phyloP scores from a whole-genome alignment of 2,888 invertebrate genomes.

The Heliconius hortense region DNA sequence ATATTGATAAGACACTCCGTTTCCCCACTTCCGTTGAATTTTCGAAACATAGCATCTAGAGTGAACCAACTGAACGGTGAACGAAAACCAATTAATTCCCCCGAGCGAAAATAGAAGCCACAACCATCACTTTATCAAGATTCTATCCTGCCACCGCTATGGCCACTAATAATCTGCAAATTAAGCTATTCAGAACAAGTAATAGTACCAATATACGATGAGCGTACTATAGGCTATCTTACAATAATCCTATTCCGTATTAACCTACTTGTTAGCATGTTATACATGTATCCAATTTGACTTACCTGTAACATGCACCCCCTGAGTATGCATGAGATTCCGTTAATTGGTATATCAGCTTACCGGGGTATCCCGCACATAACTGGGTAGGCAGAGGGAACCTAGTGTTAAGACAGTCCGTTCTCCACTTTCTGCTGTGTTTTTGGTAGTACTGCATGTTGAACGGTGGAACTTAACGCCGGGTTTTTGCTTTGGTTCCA shows the following conservation, averaged over 20 bases:
- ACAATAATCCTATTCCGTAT: background rate
- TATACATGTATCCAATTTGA: constrained; percentile 6
- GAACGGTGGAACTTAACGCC: too few relatives aligned
- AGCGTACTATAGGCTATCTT: background rate
- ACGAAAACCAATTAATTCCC: background rate
- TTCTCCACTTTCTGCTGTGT: too few relatives aligned
- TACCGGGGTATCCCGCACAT: too few relatives aligned
- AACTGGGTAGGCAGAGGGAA: too few relatives aligned
- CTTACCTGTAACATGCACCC: background rate
- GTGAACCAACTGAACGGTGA: too few relatives aligned
- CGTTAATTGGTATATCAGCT: background rate
- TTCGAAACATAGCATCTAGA: too few relatives aligned
- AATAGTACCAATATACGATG: background rate
- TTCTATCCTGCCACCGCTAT: too few relatives aligned
- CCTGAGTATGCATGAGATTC: background rate
- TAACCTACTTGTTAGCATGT: constrained; percentile 2
- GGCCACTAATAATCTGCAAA: background rate
- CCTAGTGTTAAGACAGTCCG: too few relatives aligned
- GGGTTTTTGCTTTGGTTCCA: too few relatives aligned
- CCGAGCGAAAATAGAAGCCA: background rate
- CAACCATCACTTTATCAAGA: background rate
- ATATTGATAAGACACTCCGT: too few relatives aligned
- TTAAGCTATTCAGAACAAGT: background rate
- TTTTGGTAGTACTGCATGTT: too few relatives aligned
- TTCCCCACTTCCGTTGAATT: too few relatives aligned